Conservation (phyloP, 2,888 invertebrate genomes). For the Oxyteleia sp. region DNA sequence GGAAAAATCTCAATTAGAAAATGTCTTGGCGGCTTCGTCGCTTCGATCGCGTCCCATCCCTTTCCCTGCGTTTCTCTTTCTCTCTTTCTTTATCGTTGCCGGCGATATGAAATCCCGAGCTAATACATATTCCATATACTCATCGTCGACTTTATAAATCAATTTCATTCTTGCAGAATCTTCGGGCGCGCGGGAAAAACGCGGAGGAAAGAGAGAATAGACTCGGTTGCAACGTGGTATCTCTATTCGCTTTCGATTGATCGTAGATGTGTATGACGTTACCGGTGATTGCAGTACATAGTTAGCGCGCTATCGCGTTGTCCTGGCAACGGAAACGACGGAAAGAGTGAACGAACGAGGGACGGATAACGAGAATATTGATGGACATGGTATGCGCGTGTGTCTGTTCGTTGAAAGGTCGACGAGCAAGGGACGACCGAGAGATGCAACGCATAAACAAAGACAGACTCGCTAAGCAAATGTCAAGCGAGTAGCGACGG, state of each 20-base stretch:
- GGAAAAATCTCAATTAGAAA: constrained; percentile 34
- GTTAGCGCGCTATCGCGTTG: constrained; percentile 72
- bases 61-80: constrained; percentile 31
- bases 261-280: constrained; percentile 67
- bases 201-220: constrained; percentile 2
- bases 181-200: background rate
- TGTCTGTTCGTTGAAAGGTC: constrained; percentile 68
- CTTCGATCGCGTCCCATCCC: constrained; percentile 29
- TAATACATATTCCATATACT: constrained; percentile 29
- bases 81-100: constrained; percentile 20
- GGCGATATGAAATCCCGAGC: constrained; percentile 38
- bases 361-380: constrained; percentile 70
- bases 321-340: constrained; percentile 72
- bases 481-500: constrained; percentile 48
- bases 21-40: constrained; percentile 13
- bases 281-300: constrained; percentile 69
- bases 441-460: constrained; percentile 36
- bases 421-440: constrained; percentile 56
- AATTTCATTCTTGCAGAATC: constrained; percentile 38
- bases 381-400: constrained; percentile 65
- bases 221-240: constrained; percentile 44
- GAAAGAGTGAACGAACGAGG: constrained; percentile 73
- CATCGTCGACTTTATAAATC: constrained; percentile 30
- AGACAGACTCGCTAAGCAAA: constrained; percentile 50
- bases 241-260: constrained; percentile 67